These are phyloP conservation scores for Tokudaia tokunoshimensis DNA, from an alignment of 2,797 vertebrate genomes.

Conservation along the genomic window DNA sequence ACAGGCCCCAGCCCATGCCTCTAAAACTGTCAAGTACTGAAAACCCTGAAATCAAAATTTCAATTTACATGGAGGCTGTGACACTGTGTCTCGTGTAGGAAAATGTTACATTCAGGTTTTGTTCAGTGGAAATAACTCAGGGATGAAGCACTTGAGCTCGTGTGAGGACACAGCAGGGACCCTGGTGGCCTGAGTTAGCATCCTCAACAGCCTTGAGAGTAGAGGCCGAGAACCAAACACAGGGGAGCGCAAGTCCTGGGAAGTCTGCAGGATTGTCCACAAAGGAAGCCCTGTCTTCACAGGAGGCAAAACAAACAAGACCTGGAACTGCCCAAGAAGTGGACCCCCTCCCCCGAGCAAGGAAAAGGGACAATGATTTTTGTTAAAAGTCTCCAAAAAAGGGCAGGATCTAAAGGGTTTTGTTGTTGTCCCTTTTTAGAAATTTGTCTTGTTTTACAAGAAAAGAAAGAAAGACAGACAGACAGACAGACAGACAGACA, in stretches of 20 bases:
- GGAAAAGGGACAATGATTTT: not conserved
- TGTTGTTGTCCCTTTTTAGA: not conserved
- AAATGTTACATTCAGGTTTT: not conserved
- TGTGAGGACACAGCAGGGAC: not conserved
- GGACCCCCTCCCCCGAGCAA: not conserved
- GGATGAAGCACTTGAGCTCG: not conserved
- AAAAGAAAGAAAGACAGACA: no score
- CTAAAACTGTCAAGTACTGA: not conserved
- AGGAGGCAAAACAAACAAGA: not conserved
- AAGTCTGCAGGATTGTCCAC: not conserved
- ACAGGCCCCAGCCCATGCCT: not conserved
- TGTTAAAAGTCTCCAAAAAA: not conserved
- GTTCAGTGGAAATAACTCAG: not conserved
- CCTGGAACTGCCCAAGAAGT: not conserved
- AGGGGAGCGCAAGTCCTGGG: not conserved
- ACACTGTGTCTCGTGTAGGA: fast-evolving
- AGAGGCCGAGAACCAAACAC: constrained; percentile 23
- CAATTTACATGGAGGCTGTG: not conserved
- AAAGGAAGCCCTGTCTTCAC: not conserved
- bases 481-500: no score
- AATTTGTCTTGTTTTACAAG: not conserved
- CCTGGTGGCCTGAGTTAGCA: not conserved
- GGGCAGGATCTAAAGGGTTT: not conserved
- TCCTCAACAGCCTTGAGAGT: not conserved
- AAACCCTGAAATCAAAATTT: not conserved